A percentile compares a stretch with the other conserved stretches of the same genome.
Evolutionary conservation across 2,113 vertebrate species (phyloP).

Genomic region (Micronycteris hirsuta): DNA sequence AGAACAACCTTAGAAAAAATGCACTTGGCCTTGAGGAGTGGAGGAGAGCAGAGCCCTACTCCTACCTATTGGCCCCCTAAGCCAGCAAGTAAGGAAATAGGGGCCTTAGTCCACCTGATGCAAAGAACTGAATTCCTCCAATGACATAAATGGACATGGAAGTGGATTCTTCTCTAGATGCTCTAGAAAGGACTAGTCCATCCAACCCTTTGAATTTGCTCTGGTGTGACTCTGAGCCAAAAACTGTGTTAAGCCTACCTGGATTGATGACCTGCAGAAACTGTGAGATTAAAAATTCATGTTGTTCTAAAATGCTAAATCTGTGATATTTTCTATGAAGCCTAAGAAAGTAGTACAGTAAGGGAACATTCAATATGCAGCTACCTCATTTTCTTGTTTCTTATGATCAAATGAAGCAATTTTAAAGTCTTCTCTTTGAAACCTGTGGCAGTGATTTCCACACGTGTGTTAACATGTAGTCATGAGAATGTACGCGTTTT

Average conservation of each 20-base stretch:
- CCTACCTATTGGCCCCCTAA: fast-evolving
- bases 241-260: neutral
- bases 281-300: neutral
- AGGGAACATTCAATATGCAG: neutral
- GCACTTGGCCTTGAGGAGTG: neutral
- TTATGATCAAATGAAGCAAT: neutral
- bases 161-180: neutral
- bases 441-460: too few relatives aligned
- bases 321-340: neutral
- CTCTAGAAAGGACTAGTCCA: neutral
- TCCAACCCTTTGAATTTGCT: neutral
- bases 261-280: neutral
- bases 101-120: neutral
- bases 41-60: neutral
- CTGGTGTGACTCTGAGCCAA: neutral
- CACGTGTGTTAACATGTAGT: too few relatives aligned
- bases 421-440: neutral
- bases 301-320: neutral
- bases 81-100: neutral
- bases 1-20: neutral
- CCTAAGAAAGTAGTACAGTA: neutral
- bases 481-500: too few relatives aligned
- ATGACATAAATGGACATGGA: neutral
- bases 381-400: neutral
- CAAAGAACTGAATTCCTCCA: neutral